Evolutionary conservation across 92 coral and sea anemone genomes (phyloP).

Genomic region (Pocillopora grandis): DNA sequence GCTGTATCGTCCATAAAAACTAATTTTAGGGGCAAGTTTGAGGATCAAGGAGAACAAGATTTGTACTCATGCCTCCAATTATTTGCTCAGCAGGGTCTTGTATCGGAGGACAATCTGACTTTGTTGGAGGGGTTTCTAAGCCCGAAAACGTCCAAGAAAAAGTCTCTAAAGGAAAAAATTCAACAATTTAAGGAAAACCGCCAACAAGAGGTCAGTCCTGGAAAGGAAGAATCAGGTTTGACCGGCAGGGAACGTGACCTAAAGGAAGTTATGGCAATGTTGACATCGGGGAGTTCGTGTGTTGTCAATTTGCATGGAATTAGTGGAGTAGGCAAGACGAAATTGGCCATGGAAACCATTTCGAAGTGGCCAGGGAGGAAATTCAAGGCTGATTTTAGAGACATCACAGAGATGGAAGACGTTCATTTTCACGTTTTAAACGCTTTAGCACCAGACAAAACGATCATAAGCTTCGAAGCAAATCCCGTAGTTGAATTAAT

Average conservation of each 20-base stretch:
- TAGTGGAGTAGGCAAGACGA: constrained; percentile 72
- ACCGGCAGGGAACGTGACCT: constrained; percentile 44
- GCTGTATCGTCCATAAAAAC: constrained; percentile 24
- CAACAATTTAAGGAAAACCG: constrained; percentile 4
- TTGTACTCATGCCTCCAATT: constrained; percentile 30
- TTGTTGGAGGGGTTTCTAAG: constrained; percentile 27
- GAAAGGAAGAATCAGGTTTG: neutral
- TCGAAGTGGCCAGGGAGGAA: constrained; percentile 14
- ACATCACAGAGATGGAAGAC: constrained; percentile 4
- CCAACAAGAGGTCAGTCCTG: neutral
- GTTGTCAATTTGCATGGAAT: constrained; percentile 54
- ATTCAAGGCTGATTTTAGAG: constrained; percentile 45
- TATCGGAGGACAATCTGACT: constrained; percentile 32
- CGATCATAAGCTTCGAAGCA: constrained; percentile 1
- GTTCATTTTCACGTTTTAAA: constrained; percentile 38
- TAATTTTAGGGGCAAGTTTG: constrained; percentile 15
- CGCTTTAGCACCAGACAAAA: constrained; percentile 15
- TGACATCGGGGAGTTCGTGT: constrained; percentile 10
- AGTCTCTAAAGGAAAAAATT: constrained; percentile 14
- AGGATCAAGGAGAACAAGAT: constrained; percentile 13
- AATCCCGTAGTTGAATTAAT: constrained; percentile 8
- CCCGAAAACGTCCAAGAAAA: constrained; percentile 15
- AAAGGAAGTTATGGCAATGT: constrained; percentile 3
- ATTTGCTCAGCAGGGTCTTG: constrained; percentile 27
- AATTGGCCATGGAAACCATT: constrained; percentile 44